Evolutionary conservation across 2,888 invertebrate genomes (phyloP), one percentile per base, ranked within the genome.

Genomic region (Trypoxylon attenuatum): DNA sequence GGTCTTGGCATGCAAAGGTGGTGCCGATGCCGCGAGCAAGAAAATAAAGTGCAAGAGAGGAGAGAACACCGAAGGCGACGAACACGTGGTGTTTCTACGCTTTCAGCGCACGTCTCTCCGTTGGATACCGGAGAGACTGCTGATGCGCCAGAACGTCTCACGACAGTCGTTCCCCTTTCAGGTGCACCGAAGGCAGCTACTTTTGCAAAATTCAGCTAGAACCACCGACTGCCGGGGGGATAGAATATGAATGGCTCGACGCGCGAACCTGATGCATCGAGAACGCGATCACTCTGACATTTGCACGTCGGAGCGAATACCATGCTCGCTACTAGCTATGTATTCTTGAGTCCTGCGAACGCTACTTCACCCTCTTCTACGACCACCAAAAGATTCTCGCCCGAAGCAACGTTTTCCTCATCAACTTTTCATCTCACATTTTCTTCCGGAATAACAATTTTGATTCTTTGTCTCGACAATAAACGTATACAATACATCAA

Each of bases 221-320:
- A 19, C 38, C 22, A 46, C 50, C 38, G 50, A 21, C 21, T 18
- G 50, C 38, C n/a, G 50, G 15, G 18, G 27, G n/a, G 25, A 23
- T 47, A 33, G 50, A 50, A 38, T 50, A 50, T 50, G 50, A 50
- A 50, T 50, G 50, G n/a, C 18, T 19, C 23, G n/a, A n/a, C 29
- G 15, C 13, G 50, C 18, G 45, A 8, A 45, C 19, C 19, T 3
- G 15, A 41, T 27, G 41, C 2, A 5, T 16, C 41, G 19, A 16
- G 6, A 41, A 19, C 13, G 6, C 16, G 41, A 16, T 41, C 6
- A 16, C 8, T 16, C 41, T 16, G 41, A 41, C 41, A 16, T 8
- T 39, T 39, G 39, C 41, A 4, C 13, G 41, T 6, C 5, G 10
- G 27, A 27, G 10, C 10, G 5, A 10, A 10, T 27, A 10, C 27